Conservation (phyloP, 2,113 vertebrate genomes). For the Alosa alosa region DNA sequence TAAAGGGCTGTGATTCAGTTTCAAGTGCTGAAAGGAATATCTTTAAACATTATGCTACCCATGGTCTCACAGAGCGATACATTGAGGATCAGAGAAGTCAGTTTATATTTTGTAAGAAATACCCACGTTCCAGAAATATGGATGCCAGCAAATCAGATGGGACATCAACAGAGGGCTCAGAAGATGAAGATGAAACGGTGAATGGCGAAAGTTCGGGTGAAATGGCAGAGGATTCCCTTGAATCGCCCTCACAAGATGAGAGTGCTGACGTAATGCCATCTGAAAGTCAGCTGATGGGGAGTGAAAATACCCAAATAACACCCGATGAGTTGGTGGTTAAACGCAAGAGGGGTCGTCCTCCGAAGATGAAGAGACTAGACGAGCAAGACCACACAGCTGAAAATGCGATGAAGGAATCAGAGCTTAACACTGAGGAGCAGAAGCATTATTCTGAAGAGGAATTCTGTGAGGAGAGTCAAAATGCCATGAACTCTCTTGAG, state of each 20-base stretch:
- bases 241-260: conserved; percentile 26
- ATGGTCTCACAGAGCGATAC: conserved; percentile 90
- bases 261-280: conserved; percentile 14
- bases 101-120: conserved; percentile 89
- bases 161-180: conserved; percentile 52
- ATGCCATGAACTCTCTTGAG: conserved; percentile 85
- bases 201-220: conserved; percentile 66
- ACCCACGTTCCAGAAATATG: conserved; percentile 70
- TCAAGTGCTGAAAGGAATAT: conserved; percentile 89
- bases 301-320: conserved; percentile 61
- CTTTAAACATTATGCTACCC: conserved; percentile 93
- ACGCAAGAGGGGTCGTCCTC: conserved; percentile 75
- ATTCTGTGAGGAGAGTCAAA: neutral
- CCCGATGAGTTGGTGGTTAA: conserved; percentile 56
- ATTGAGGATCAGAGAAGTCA: conserved; percentile 88
- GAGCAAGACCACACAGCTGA: conserved; percentile 58
- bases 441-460: conserved; percentile 66
- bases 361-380: conserved; percentile 76
- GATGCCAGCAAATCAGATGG: conserved; percentile 64
- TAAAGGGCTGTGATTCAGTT: conserved; percentile 89
- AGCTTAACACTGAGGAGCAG: conserved; percentile 77
- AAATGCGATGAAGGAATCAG: conserved; percentile 49
- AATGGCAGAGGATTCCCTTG: conserved; percentile 55
- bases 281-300: conserved; percentile 54
- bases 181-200: conserved; percentile 51